These are phyloP conservation scores for Sarcophaga bullata DNA, from an alignment of 1,140 invertebrate species.

Conservation along the genomic window DNA sequence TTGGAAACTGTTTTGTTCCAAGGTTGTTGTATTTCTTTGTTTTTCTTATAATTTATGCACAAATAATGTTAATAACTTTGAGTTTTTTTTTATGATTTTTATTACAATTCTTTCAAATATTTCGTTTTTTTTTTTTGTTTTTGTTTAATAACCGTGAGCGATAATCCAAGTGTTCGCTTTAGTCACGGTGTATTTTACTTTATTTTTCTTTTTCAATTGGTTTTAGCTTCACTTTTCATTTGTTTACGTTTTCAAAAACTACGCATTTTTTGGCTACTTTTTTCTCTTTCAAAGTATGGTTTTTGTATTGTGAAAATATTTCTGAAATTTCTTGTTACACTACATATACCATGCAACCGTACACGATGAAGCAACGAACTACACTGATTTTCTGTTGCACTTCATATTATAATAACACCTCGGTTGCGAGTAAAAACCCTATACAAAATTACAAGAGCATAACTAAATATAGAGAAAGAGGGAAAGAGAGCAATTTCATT, in stretches of 20 bases:
- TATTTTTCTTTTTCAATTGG: slow-evolving; percentile 22
- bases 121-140: too few relatives aligned
- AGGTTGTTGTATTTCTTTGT: not conserved
- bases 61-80: too few relatives aligned
- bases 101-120: not conserved
- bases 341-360: slow-evolving; percentile 52
- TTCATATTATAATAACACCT: slow-evolving; percentile 57
- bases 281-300: slow-evolving; percentile 9
- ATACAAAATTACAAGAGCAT: slow-evolving; percentile 50
- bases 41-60: slow-evolving; percentile 6
- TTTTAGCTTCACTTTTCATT: slow-evolving; percentile 22
- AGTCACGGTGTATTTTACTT: slow-evolving; percentile 54
- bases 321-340: not conserved
- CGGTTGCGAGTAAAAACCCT: slow-evolving; percentile 46
- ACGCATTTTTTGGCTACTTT: slow-evolving; percentile 14
- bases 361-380: slow-evolving; percentile 65
- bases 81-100: slow-evolving; percentile 13
- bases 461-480: slow-evolving; percentile 43
- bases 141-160: slow-evolving; percentile 56
- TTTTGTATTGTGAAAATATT: not conserved
- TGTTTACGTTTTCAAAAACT: slow-evolving; percentile 5
- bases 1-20: not conserved
- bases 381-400: slow-evolving; percentile 58
- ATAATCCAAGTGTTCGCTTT: slow-evolving; percentile 65
- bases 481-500: not conserved